Evolutionary conservation across 1,140 invertebrate genomes (phyloP).

Genomic region (Diuraphis noxia): DNA sequence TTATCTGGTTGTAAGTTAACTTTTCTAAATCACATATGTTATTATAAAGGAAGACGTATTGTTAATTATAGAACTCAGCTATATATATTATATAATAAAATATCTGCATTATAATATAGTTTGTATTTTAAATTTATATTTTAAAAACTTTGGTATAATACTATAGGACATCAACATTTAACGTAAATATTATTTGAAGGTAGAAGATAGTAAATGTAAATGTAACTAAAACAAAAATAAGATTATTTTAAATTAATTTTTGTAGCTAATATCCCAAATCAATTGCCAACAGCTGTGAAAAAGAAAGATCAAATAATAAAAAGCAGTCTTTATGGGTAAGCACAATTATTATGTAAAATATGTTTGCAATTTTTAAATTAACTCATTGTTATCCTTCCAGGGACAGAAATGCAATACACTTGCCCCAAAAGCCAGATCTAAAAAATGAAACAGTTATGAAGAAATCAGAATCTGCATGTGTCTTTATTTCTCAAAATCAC

Average conservation of each 20-base stretch:
- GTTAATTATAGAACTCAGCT: slow-evolving; percentile 23
- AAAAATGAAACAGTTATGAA: slow-evolving; percentile 6
- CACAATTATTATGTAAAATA: background rate
- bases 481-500: slow-evolving; percentile 1
- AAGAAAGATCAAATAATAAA: background rate
- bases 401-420: background rate
- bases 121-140: background rate
- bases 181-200: background rate
- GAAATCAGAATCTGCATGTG: slow-evolving; percentile 14
- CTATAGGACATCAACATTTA: background rate
- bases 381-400: background rate
- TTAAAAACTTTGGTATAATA: background rate
- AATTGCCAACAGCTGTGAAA: background rate
- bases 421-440: background rate
- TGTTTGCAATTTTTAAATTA: background rate
- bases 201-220: background rate
- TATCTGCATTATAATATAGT: background rate
- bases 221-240: background rate
- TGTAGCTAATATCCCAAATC: slow-evolving; percentile 22
- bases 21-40: slow-evolving; percentile 22
- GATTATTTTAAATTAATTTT: background rate
- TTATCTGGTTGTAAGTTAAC: background rate
- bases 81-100: background rate
- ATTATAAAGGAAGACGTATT: background rate
- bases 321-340: slow-evolving; percentile 21